Evolutionary conservation across 2,797 vertebrate species (phyloP).

Genomic region (Podarcis lilfordi): DNA sequence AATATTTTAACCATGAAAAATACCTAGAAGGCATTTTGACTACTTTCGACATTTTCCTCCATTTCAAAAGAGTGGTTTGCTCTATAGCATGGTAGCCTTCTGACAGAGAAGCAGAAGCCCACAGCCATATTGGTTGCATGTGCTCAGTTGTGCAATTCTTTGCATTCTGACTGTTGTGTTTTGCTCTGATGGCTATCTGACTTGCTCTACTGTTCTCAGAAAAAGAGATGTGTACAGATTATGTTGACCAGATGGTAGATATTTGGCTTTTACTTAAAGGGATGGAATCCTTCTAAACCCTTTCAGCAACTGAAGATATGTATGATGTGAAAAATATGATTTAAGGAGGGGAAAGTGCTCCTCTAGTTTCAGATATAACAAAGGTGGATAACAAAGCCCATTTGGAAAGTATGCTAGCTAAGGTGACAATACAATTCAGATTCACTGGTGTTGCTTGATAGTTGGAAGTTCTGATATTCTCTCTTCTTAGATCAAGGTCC

Average conservation of each 20-base stretch:
- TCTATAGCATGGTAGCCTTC: background rate
- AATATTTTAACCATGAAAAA: background rate
- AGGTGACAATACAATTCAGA: background rate
- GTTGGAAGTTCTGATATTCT: background rate
- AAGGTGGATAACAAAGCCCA: background rate
- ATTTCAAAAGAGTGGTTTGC: background rate
- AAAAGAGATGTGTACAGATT: background rate
- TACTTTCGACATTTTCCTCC: background rate
- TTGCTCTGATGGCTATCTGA: background rate
- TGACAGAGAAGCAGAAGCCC: background rate
- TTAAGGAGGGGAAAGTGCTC: background rate
- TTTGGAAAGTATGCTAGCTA: background rate
- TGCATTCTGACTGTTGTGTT: background rate
- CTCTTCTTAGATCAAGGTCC: background rate
- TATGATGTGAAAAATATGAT: background rate
- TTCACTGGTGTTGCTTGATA: background rate
- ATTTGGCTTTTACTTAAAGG: background rate
- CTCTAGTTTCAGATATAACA: background rate
- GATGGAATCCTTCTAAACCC: background rate
- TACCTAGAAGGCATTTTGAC: background rate
- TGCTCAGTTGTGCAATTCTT: background rate
- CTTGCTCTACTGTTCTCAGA: background rate
- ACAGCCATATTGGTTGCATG: background rate
- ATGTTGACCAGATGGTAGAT: background rate
- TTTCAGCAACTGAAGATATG: conserved; percentile 1